These are phyloP conservation scores for Capreolus pygargus DNA, from an alignment of 2,113 vertebrate genomes.

Conservation along the genomic window DNA sequence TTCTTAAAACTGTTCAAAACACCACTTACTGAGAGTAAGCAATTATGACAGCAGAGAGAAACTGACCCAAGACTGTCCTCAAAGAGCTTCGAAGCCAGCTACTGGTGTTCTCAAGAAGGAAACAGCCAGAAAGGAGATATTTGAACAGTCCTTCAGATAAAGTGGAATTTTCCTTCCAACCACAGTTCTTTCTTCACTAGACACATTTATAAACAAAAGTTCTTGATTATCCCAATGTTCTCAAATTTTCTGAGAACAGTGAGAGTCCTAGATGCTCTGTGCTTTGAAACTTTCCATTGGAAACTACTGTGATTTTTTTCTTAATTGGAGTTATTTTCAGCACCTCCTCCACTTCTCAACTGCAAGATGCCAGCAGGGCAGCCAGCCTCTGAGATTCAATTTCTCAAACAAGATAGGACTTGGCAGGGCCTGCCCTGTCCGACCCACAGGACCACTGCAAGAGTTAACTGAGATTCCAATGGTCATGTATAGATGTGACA, in stretches of 20 bases:
- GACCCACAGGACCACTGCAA: background rate
- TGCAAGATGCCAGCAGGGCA: background rate
- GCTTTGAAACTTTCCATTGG: background rate
- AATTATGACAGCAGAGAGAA: background rate
- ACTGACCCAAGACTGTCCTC: background rate
- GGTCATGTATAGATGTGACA: background rate
- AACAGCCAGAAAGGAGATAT: background rate
- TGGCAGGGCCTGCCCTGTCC: background rate
- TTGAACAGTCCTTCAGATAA: background rate
- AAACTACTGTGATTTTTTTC: background rate
- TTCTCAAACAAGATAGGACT: background rate
- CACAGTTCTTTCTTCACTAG: background rate
- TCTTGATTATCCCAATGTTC: background rate
- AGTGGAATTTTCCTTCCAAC: background rate
- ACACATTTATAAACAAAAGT: background rate
- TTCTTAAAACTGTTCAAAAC: background rate
- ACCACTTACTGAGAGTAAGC: background rate
- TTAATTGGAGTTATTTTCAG: background rate
- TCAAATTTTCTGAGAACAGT: background rate
- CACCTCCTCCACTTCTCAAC: background rate
- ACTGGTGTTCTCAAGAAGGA: background rate
- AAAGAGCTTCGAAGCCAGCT: background rate
- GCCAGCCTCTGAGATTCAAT: background rate
- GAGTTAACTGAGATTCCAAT: background rate
- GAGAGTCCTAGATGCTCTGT: background rate